Base-by-base conservation (phyloP, 2,113 vertebrate species). In the Muntiacus reevesi region DNA sequence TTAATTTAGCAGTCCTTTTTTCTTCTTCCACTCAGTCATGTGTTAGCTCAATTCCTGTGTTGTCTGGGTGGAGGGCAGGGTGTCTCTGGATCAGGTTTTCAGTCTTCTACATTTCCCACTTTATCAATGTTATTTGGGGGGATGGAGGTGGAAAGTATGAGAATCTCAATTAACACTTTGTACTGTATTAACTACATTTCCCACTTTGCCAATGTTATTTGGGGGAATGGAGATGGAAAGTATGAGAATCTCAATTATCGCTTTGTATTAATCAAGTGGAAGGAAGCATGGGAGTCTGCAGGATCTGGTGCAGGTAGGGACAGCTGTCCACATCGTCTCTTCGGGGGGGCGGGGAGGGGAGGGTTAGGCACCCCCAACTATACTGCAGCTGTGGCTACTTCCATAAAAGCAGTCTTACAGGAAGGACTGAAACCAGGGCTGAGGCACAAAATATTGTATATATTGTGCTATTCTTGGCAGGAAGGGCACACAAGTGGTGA, bases 281-380 rank as follows among this genome's bases (percentile, higher is more conserved):
- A 78, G 52, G n/a, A 74, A 55, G n/a, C 50, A 6, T 8, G 25
- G 23, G 4, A 13, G 2, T 57, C 57, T 28, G 30, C 27, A 89
- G 12, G 12, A 28, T 43, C 25, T 76, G 59, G 25, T 36, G 12
- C 25, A 87, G 55, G 71, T 9, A 4, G 43, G 28, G 21, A 45
- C 0, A 71, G n/a, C 27, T 74, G 21, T 87, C 27, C 52, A 62
- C 62, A 79, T 40, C 19, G 0, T 74, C 36, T 74, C 36, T 40
- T 23, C 0, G 0, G 19, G 67, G 21, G 1, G 0, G 5, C 0
- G 5, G 10, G 10, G 6, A 16, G 50, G 50, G 50, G 50, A 52
- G 50, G 50, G 9, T 13, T 45, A 47, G 55, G 23, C 14, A 36
- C 19, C 3, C 6, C 7, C 3, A 11, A 6, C 3, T n/a, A 8